A percentile compares a stretch with the other conserved stretches of the same genome.
Conservation (phyloP, 2,797 vertebrate genomes). For the Aldrovandia affinis region DNA sequence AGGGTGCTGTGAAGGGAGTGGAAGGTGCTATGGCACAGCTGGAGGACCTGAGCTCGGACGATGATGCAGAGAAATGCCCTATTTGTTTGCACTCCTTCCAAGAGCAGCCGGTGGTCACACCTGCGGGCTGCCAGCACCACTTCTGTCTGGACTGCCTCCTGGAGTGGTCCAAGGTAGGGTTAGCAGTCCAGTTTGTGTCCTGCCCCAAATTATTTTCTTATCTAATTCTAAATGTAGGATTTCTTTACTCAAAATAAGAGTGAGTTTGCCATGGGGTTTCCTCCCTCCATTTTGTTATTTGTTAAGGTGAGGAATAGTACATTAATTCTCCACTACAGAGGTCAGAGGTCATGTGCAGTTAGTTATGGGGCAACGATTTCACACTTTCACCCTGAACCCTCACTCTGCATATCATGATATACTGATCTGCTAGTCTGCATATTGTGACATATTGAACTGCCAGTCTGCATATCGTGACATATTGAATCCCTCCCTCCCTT, state of each 20-base stretch:
- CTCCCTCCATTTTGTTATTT: too few species aligned
- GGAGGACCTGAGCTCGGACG: slow-evolving; percentile 79
- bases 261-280: not conserved
- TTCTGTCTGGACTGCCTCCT: slow-evolving; percentile 97
- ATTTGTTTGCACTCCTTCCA: slow-evolving; percentile 93
- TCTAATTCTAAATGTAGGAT: too few species aligned
- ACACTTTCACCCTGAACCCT: too few species aligned
- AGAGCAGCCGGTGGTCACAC: slow-evolving; percentile 91
- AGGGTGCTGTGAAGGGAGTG: slow-evolving; percentile 63
- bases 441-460: too few species aligned
- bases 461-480: too few species aligned
- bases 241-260: not conserved
- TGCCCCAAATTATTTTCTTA: too few species aligned
- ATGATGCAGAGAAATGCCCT: slow-evolving; percentile 90
- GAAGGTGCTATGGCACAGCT: slow-evolving; percentile 54
- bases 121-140: slow-evolving; percentile 91
- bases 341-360: too few species aligned
- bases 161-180: slow-evolving; percentile 92
- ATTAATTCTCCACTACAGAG: too few species aligned
- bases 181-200: not conserved
- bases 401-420: too few species aligned
- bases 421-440: too few species aligned
- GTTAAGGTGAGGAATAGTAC: too few species aligned
- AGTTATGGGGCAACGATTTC: too few species aligned
- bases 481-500: slow-evolving; percentile 10